These are phyloP conservation scores for Lasioglossum figueresi DNA, from an alignment of 2,888 invertebrate species.

Conservation along the genomic window DNA sequence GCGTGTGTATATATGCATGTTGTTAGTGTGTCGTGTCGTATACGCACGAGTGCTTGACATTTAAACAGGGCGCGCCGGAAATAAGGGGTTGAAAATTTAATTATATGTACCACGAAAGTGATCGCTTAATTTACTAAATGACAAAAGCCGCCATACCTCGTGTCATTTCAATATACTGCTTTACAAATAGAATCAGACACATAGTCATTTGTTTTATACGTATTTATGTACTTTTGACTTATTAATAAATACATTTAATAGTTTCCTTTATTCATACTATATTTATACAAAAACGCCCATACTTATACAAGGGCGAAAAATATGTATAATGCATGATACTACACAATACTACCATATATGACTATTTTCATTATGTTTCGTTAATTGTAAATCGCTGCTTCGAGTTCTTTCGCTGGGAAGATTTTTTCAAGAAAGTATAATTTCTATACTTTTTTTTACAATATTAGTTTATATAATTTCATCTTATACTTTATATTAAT, in stretches of 20 bases:
- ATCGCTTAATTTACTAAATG: background rate
- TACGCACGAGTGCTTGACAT: constrained; percentile 4
- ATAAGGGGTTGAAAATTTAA: constrained; percentile 6
- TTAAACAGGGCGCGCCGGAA: background rate
- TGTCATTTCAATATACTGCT: background rate
- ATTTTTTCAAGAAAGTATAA: background rate
- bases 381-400: background rate
- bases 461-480: background rate
- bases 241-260: background rate
- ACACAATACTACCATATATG: background rate
- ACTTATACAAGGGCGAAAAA: background rate
- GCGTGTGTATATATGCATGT: background rate
- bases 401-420: background rate
- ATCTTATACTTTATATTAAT: background rate
- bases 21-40: background rate
- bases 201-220: background rate
- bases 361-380: background rate
- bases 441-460: background rate
- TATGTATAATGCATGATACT: background rate
- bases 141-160: background rate
- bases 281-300: background rate
- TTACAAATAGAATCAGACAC: background rate
- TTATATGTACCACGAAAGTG: background rate
- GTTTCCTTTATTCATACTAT: background rate
- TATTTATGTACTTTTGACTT: background rate